Evolutionary conservation across 2,797 vertebrate species (phyloP).

Genomic region (Enteromius afrohamiltoni): DNA sequence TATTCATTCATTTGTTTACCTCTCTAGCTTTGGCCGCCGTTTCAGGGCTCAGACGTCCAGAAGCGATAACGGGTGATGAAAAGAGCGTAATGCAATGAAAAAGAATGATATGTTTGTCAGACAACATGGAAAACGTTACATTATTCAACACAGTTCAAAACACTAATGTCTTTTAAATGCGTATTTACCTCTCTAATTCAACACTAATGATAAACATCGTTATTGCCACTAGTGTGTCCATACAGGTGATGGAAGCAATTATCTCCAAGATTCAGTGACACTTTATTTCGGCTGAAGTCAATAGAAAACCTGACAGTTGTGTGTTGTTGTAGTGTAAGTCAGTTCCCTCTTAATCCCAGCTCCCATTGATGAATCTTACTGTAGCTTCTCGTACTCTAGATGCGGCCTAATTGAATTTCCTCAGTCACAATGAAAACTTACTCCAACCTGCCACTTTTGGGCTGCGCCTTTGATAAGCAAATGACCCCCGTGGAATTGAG

Average conservation of each 20-base stretch:
- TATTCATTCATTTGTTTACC: conserved; percentile 30
- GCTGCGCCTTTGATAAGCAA: conserved; percentile 88
- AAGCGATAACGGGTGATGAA: conserved; percentile 39
- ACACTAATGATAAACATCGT: conserved; percentile 60
- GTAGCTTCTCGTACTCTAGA: conserved; percentile 64
- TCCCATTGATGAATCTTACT: conserved; percentile 73
- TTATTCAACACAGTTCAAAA: conserved; percentile 39
- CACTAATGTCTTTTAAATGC: conserved; percentile 60
- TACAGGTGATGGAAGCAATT: conserved; percentile 57
- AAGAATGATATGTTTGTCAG: conserved; percentile 35
- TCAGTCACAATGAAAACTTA: conserved; percentile 84
- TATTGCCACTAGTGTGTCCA: conserved; percentile 45
- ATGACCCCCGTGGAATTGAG: conserved; percentile 89
- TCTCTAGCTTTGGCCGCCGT: background rate
- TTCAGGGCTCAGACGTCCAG: conserved; percentile 35
- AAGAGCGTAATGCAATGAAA: conserved; percentile 38
- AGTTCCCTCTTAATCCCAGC: conserved; percentile 75
- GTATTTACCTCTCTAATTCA: conserved; percentile 47
- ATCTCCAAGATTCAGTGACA: conserved; percentile 46
- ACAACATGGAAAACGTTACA: conserved; percentile 37
- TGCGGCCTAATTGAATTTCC: conserved; percentile 88
- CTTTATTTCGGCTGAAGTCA: background rate
- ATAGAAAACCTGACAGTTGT: conserved; percentile 60
- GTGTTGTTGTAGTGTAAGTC: conserved; percentile 68
- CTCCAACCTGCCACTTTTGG: conserved; percentile 77